Evolutionary conservation across 2,888 invertebrate genomes (phyloP).

Genomic region (Abscondita cerata): DNA sequence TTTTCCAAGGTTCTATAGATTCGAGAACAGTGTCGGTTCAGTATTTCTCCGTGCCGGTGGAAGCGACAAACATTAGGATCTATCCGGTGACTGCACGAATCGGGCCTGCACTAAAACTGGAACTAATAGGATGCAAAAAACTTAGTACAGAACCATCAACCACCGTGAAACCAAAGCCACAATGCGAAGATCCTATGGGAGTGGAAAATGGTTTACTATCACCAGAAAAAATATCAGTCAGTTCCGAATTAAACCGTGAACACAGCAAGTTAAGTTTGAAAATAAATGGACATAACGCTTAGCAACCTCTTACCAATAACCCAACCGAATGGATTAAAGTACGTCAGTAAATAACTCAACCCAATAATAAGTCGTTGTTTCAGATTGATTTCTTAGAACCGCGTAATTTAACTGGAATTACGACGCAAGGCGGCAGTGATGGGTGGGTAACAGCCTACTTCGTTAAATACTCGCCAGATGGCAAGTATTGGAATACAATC

Average conservation of each 20-base stretch:
- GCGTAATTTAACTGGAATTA: slow-evolving; percentile 78
- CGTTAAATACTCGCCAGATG: slow-evolving; percentile 76
- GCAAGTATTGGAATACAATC: slow-evolving; percentile 73
- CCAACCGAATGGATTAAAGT: slow-evolving; percentile 76
- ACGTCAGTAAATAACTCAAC: slow-evolving; percentile 8
- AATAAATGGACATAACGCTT: slow-evolving; percentile 63
- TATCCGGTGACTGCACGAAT: slow-evolving; percentile 79
- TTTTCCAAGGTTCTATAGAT: slow-evolving; percentile 77
- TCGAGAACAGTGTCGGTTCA: slow-evolving; percentile 65
- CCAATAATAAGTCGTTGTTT: slow-evolving; percentile 32
- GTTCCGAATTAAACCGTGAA: slow-evolving; percentile 61
- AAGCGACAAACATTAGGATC: slow-evolving; percentile 75
- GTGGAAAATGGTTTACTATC: slow-evolving; percentile 68
- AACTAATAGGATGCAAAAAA: slow-evolving; percentile 75
- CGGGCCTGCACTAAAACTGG: slow-evolving; percentile 69
- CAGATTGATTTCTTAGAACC: slow-evolving; percentile 80
- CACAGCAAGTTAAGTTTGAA: slow-evolving; percentile 59
- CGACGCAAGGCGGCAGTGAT: slow-evolving; percentile 72
- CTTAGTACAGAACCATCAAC: slow-evolving; percentile 18
- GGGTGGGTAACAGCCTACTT: slow-evolving; percentile 80
- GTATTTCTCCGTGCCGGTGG: slow-evolving; percentile 74
- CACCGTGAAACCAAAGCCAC: background rate
- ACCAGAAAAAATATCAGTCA: slow-evolving; percentile 71
- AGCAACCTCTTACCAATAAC: slow-evolving; percentile 72
- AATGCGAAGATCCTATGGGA: slow-evolving; percentile 79